Conservation (phyloP, 2,113 vertebrate species). For the Sebastes fasciatus region DNA sequence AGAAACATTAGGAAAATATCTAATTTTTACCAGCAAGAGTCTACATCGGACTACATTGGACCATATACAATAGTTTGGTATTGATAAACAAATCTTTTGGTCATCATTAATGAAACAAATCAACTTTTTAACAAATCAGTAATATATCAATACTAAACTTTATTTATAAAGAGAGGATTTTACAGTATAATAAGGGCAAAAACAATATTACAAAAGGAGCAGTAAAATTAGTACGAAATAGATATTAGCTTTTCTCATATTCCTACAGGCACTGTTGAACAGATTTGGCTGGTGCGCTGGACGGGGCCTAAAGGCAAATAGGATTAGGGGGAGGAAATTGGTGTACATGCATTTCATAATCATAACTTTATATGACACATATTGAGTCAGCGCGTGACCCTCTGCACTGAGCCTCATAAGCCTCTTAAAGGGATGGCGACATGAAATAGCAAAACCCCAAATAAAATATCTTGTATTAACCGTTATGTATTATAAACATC, state of each 20-base stretch:
- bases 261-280: constrained; percentile 73
- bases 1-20: constrained; percentile 59
- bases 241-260: constrained; percentile 31
- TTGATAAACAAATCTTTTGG: constrained; percentile 24
- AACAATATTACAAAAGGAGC: constrained; percentile 52
- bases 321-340: constrained; percentile 58
- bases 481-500: constrained; percentile 34
- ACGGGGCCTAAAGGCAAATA: constrained; percentile 48
- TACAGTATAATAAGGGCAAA: constrained; percentile 23
- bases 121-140: constrained; percentile 13
- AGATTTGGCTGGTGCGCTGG: constrained; percentile 68
- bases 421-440: constrained; percentile 69
- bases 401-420: constrained; percentile 53
- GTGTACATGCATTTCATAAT: constrained; percentile 66
- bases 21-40: constrained; percentile 17
- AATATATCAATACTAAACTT: constrained; percentile 36
- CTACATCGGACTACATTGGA: too few species aligned
- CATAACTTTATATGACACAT: constrained; percentile 52
- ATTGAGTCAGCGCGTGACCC: constrained; percentile 44
- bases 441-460: constrained; percentile 33
- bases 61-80: constrained; percentile 21
- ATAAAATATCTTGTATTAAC: constrained; percentile 26
- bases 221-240: constrained; percentile 51
- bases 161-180: constrained; percentile 49
- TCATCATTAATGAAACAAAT: constrained; percentile 26